Conservation (phyloP, 2,113 vertebrate species). For the Hypanus sabinus region DNA sequence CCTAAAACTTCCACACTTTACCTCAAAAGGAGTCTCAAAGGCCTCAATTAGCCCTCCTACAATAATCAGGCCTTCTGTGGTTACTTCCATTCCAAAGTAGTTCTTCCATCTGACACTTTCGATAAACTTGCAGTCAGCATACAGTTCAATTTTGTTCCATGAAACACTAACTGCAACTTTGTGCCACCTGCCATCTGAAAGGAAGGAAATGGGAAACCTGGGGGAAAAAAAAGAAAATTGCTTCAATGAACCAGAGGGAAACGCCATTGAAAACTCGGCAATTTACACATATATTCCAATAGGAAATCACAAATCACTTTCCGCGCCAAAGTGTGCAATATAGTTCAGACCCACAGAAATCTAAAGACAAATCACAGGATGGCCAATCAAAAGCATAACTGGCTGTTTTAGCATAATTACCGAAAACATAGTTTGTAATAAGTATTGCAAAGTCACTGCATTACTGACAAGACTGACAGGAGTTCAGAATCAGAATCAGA, state of each 20-base stretch:
- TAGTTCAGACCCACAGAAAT: neutral
- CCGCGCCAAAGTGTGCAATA: neutral
- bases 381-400: neutral
- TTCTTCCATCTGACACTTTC: constrained; percentile 71
- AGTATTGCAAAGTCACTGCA: neutral
- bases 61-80: constrained; percentile 64
- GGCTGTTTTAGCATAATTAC: neutral
- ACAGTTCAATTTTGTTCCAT: constrained; percentile 56
- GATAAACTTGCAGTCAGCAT: constrained; percentile 72
- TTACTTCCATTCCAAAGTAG: constrained; percentile 60
- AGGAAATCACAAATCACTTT: too few species aligned
- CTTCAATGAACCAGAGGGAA: neutral
- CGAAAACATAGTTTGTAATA: neutral
- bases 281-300: neutral
- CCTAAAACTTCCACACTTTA: constrained; percentile 44
- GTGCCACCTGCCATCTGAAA: constrained; percentile 73
- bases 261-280: neutral
- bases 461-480: neutral
- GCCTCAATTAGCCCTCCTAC: constrained; percentile 65
- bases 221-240: neutral
- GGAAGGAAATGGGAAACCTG: constrained; percentile 67
- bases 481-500: too few species aligned
- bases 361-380: neutral
- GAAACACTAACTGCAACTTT: constrained; percentile 67
- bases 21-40: constrained; percentile 75